phyloP scores from a whole-genome alignment of 1,140 invertebrate species.

The Drosophila lini region DNA sequence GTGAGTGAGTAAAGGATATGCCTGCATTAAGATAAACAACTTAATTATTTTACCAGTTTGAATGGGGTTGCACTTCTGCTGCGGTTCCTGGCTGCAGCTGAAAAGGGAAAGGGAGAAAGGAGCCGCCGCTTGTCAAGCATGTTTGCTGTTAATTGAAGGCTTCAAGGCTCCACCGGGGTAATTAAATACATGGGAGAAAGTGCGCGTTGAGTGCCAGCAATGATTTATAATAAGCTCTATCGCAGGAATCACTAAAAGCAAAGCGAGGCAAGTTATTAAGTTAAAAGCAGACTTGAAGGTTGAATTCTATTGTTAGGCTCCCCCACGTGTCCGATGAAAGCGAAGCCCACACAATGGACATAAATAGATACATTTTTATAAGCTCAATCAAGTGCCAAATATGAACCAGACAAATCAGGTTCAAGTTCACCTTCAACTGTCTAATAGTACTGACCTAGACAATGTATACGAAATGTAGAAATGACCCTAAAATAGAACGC shows the following conservation, averaged over 20 bases:
- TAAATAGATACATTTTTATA: slow-evolving; percentile 4
- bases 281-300: neutral
- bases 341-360: slow-evolving; percentile 2
- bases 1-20: slow-evolving; percentile 50
- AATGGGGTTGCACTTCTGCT: slow-evolving; percentile 56
- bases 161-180: slow-evolving; percentile 50
- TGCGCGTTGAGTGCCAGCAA: slow-evolving; percentile 3
- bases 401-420: neutral
- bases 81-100: slow-evolving; percentile 24
- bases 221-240: slow-evolving; percentile 9
- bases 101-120: slow-evolving; percentile 13
- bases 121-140: slow-evolving; percentile 28
- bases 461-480: neutral
- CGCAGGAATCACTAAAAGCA: too few species aligned
- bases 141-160: slow-evolving; percentile 47
- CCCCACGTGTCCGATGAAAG: slow-evolving; percentile 1
- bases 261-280: neutral
- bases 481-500: too few species aligned
- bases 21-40: slow-evolving; percentile 79
- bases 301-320: neutral
- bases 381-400: neutral
- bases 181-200: slow-evolving; percentile 56
- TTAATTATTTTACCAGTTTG: slow-evolving; percentile 70
- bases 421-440: neutral
- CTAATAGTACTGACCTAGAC: slow-evolving; percentile 30